Conservation (phyloP, 2,113 vertebrate species). For the Rhipidura dahli region DNA sequence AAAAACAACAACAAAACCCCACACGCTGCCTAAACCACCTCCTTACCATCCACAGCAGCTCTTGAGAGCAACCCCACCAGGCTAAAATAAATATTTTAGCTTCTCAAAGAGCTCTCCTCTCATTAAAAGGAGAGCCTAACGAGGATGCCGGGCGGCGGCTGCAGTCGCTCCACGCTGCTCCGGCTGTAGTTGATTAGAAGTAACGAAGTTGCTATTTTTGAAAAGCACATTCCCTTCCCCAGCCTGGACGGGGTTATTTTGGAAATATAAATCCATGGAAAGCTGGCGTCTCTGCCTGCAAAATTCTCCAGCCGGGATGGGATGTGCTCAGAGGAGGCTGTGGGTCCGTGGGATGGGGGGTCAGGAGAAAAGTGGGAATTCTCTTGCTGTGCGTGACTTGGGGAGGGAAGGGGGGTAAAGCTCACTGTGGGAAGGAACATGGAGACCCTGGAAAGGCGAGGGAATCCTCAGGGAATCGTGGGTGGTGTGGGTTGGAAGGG, state of each 20-base stretch:
- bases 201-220: neutral
- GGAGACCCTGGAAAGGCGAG: neutral
- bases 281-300: neutral
- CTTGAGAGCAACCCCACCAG: neutral
- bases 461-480: neutral
- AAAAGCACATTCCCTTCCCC: neutral
- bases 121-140: conserved; percentile 16
- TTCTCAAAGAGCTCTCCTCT: neutral
- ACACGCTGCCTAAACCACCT: neutral
- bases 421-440: neutral
- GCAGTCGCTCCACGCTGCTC: neutral
- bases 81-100: conserved; percentile 47
- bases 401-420: neutral
- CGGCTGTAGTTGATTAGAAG: conserved; percentile 16
- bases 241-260: neutral
- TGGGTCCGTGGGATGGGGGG: fast-evolving
- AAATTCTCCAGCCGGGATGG: neutral
- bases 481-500: neutral
- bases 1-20: neutral
- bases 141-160: neutral
- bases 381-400: fast-evolving
- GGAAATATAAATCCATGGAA: neutral
- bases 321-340: fast-evolving
- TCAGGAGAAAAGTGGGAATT: neutral
- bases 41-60: neutral